These are phyloP conservation scores for Anolis carolinensis DNA, from an alignment of 2,113 vertebrate genomes.

Conservation along the genomic window DNA sequence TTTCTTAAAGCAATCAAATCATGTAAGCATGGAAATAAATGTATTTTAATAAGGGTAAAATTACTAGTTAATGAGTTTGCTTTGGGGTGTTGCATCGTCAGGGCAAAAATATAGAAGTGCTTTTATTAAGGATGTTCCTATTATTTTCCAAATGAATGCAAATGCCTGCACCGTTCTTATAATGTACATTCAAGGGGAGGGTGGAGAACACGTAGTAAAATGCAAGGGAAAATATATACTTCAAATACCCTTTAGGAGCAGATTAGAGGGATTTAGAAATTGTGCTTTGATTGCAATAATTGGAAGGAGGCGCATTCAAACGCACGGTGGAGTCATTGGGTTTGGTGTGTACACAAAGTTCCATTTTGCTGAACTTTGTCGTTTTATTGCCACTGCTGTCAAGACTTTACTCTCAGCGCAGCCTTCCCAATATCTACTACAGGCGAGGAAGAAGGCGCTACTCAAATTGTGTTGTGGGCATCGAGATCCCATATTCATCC, in stretches of 20 bases:
- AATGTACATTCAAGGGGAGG: constrained; percentile 52
- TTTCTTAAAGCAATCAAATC: constrained; percentile 80
- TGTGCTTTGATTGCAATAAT: constrained; percentile 42
- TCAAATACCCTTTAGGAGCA: constrained; percentile 62
- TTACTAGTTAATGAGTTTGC: constrained; percentile 88
- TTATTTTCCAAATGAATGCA: constrained; percentile 84
- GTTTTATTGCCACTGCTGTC: neutral
- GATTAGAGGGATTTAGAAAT: constrained; percentile 61
- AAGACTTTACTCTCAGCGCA: constrained; percentile 9
- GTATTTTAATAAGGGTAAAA: constrained; percentile 87
- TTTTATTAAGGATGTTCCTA: constrained; percentile 83
- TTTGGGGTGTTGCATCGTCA: constrained; percentile 83
- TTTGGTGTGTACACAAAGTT: neutral
- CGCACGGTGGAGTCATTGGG: constrained; percentile 16
- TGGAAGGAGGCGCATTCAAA: constrained; percentile 55
- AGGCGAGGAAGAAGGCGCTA: constrained; percentile 38
- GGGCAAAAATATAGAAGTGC: constrained; percentile 81
- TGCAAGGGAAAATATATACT: constrained; percentile 25
- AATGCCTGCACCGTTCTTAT: constrained; percentile 67
- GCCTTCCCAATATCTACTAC: neutral
- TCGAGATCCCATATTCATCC: neutral
- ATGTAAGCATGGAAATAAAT: constrained; percentile 86
- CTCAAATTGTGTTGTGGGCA: constrained; percentile 9
- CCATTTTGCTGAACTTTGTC: constrained; percentile 41
- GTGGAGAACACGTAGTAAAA: constrained; percentile 64